Base-by-base conservation (phyloP, 1,140 invertebrate species). In the Conus betulinus region DNA sequence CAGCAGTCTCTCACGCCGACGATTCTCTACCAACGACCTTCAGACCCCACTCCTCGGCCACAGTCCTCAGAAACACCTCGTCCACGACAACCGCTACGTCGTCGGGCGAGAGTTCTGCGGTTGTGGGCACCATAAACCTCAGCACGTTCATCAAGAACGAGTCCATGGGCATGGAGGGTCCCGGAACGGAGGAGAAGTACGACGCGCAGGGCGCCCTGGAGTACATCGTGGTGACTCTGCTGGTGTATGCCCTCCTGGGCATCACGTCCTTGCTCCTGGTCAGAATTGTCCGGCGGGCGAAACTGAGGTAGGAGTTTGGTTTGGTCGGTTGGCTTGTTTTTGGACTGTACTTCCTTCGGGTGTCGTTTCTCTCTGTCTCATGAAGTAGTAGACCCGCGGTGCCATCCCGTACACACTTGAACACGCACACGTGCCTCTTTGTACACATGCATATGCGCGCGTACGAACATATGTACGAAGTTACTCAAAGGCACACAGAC, bases 221-320 rank as follows among this genome's bases (percentile, higher is more conserved):
- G 82, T 84, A 52, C 57, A 84, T 84, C 57, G 82, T 84, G 82
- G 82, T 67, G 8, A 84, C 82, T 10, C 3, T 84, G 57, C 20
- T 15, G 10, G 55, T 84, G 7, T 84, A 84, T 23, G 17, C 82
- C 3, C 57, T 84, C 52, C 6, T 84, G 82, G 82, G 82, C 20
- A 63, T 84, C 25, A 20, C 27, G 23, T 63, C 55, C 4, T 17
- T 84, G 82, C 82, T 84, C 10, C 82, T 84, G 20, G 82, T 84
- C 27, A n/a, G 82, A 23, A 84, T 84, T 25, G 55, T 84, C 27
- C 82, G 39, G 39, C 82, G 82, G 20, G 82, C 82, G 17, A 84
- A 84, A 53, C 25, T 60, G 27, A 84, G 57, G 79, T 81, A 13
- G 20, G 67, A n/a, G 17, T 20, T 6, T 71, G 17, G 10, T 63